These are phyloP conservation scores for Lottia gigantea DNA, from an alignment of 2,888 invertebrate species.

Conservation along the genomic window DNA sequence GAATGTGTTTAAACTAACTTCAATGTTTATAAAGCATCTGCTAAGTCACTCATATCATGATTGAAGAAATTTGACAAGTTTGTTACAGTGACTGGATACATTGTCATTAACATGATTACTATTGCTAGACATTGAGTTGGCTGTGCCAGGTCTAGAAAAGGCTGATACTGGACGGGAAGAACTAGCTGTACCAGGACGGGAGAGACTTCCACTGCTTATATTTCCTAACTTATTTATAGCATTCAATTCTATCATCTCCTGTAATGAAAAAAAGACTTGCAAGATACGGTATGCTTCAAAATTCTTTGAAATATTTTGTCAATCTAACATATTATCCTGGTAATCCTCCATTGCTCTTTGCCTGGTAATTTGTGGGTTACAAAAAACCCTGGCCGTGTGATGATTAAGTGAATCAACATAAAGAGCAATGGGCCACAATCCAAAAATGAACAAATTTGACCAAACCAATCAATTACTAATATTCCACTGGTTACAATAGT, in stretches of 20 bases:
- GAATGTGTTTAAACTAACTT: too few species aligned
- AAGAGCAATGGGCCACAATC: not conserved
- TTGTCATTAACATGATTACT: conserved; percentile 43
- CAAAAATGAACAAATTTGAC: not conserved
- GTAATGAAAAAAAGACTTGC: conserved; percentile 11
- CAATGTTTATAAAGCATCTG: too few species aligned
- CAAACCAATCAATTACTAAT: not conserved
- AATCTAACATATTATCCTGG: too few species aligned
- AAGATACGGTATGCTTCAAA: too few species aligned
- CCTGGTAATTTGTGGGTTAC: too few species aligned
- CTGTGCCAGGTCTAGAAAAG: conserved; percentile 46
- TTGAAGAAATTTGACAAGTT: conserved; percentile 55
- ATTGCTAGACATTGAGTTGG: conserved; percentile 46
- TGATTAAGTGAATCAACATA: too few species aligned
- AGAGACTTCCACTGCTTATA: conserved; percentile 44
- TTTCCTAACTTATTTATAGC: conserved; percentile 56
- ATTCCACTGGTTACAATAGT: not conserved
- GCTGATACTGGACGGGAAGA: conserved; percentile 42
- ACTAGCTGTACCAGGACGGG: conserved; percentile 44
- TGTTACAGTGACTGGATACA: conserved; percentile 57
- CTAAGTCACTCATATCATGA: not conserved
- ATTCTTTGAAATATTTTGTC: not conserved
- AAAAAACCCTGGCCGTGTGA: too few species aligned
- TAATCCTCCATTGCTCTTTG: too few species aligned
- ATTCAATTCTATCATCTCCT: conserved; percentile 59